Base-by-base conservation (phyloP, 2,113 vertebrate species). In the Centrocercus urophasianus region DNA sequence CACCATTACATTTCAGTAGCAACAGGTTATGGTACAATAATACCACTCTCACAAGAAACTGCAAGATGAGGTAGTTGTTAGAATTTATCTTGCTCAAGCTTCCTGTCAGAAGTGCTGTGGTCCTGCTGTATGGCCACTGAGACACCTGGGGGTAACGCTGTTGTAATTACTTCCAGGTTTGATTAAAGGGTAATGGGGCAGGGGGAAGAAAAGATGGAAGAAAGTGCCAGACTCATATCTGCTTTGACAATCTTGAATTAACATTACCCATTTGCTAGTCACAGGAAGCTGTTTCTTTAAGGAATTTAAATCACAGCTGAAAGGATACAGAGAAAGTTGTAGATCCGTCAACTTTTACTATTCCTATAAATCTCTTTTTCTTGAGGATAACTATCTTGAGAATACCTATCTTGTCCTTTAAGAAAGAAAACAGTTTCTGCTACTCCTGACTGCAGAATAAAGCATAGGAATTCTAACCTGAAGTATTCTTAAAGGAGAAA, bases 251-350 rank as follows among this genome's bases (percentile, higher is more conserved):
- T 25, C 50, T 32, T 73, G 45, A 63, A 43, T 40, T 71, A 90
- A 57, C 19, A 13, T 45, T 50, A 83, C 38, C 75, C 45, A 66
- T 10, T 10, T 72, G 48, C 18, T 71, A 66, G 20, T 71, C 60
- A 40, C 21, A 54, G 48, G 45, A 38, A 83, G 18, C 32, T 48
- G 47, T 71, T 86, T 73, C 32, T 83, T 80, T 71, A 54, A 43
- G 34, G 27, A 19, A 19, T 81, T 95, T 89, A 89, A 88, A 86
- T 32, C 6, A 32, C 42, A 64, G 28, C 8, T 40, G 64, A 86
- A 91, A 66, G 18, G 48, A 76, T 9, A 42, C 18, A 84, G 30
- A 65, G 14, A 17, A 70, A 61, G 42, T 32, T 86, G 75, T 11
- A 77, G 30, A 73, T 80, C 43, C n/a, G 25, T 21, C 72, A 67